A percentile compares a stretch with the other conserved stretches of the same genome.
phyloP scores from a whole-genome alignment of 2,797 vertebrate genomes.

The Pelobates cultripes region DNA sequence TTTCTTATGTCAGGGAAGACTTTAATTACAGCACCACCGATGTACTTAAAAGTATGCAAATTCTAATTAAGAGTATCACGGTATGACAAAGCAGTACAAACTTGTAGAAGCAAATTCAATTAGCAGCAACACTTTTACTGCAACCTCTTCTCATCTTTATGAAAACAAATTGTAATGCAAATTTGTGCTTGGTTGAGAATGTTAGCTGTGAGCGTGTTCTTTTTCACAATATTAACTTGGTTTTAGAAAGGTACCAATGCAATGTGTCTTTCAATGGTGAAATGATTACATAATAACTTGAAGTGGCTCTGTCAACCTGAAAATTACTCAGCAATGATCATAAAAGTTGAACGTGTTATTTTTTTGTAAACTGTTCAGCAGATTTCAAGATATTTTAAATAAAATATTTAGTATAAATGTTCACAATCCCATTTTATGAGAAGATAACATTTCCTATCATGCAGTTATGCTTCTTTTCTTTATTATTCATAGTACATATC shows the following conservation, averaged over 20 bases:
- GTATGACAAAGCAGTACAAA: conserved; percentile 51
- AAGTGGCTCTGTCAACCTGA: neutral
- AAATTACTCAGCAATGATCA: neutral
- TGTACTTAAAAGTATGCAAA: conserved; percentile 44
- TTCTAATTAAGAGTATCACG: conserved; percentile 34
- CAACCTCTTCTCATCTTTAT: neutral
- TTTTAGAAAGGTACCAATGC: conserved; percentile 20
- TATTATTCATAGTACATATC: too few species aligned
- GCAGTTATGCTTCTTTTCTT: neutral
- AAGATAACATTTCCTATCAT: neutral
- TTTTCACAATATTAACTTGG: conserved; percentile 25
- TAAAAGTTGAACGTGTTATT: neutral
- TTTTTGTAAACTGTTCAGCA: neutral
- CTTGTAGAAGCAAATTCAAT: conserved; percentile 31
- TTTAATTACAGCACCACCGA: conserved; percentile 21
- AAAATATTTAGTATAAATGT: neutral
- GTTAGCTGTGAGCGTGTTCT: conserved; percentile 12
- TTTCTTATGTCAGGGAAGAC: conserved; percentile 11
- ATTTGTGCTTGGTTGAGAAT: conserved; percentile 14
- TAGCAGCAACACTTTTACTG: conserved; percentile 21
- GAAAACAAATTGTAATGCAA: conserved; percentile 26
- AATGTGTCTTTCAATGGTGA: conserved; percentile 12
- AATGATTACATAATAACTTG: neutral
- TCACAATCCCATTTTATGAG: neutral
- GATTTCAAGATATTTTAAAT: neutral